Percentiles rank a stretch among this genome's conserved stretches.
These are phyloP conservation scores for Kryphioiulus occultus DNA, from an alignment of 2,888 invertebrate genomes.

Conservation along the genomic window DNA sequence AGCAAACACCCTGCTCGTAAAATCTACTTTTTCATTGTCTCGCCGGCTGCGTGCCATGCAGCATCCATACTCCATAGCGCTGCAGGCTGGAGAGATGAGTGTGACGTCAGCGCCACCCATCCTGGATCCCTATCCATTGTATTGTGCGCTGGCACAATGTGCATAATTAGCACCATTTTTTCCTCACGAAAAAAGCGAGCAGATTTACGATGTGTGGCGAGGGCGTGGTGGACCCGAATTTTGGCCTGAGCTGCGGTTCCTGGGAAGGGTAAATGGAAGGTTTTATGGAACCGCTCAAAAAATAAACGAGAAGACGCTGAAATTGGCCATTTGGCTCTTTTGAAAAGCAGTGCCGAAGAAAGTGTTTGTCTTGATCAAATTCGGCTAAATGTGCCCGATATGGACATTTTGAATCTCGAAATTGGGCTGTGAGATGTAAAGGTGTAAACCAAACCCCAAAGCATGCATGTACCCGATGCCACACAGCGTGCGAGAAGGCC, in stretches of 20 bases:
- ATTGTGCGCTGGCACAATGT: background rate
- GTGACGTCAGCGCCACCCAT: background rate
- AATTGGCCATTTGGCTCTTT: too few relatives aligned
- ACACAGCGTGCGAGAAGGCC: background rate
- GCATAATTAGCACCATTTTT: background rate
- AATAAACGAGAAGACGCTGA: background rate
- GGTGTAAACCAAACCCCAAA: too few relatives aligned
- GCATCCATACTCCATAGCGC: too few relatives aligned
- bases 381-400: too few relatives aligned
- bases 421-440: too few relatives aligned
- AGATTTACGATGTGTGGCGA: background rate
- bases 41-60: constrained; percentile 24
- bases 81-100: background rate
- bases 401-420: too few relatives aligned
- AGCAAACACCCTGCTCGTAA: constrained; percentile 33
- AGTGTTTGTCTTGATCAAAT: too few relatives aligned
- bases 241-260: background rate
- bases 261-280: background rate
- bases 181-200: background rate
- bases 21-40: constrained; percentile 22
- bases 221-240: background rate
- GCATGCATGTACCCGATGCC: too few relatives aligned
- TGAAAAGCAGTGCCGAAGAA: too few relatives aligned
- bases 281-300: background rate
- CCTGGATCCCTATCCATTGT: background rate